Base-by-base conservation (phyloP, 2,888 invertebrate genomes). In the Campoplex nolae region DNA sequence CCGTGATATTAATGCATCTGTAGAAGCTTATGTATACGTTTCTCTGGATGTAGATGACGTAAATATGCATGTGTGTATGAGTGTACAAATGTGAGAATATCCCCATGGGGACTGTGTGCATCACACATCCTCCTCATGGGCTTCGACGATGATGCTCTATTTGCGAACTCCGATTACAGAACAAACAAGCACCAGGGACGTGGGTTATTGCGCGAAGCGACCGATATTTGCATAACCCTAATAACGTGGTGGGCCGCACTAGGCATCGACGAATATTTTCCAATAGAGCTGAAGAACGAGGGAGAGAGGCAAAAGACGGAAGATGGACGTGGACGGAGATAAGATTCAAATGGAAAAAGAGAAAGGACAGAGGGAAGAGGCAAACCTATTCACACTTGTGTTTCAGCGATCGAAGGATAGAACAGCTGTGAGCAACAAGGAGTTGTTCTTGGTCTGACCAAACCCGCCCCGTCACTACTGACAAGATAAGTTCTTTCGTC, bases 81-180 rank as follows among this genome's bases (percentile, higher is more conserved):
- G 38, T 74, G 48, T 62, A 79, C 73, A n/a, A 54, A 70, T 78
- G 35, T 68, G 77, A 73, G 83, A 54, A 84, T 75, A 85, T 75
- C 48, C 70, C 45, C 83, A 76, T 23, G 54, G 65, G 42, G 77
- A 45, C 67, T 16, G 18, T 65, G 56, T 38, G 68, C 62, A 79
- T 74, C 62, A 67, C 79, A 54, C 67, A 82, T 80, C 78, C 79
- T 74, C 56, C 75, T 75, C 77, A 18, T 56, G 67, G 87, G 86
- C 88, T 89, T 84, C 88, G 80, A 88, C 88, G 85, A 90, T 90
- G 90, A 90, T 84, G 88, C 86, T 86, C 85, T 92, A 90, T 92
- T 91, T 91, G 92, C 89, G 84, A 88, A 91, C 88, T 91, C 89
- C 89, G 90, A 91, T 92, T 91, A 90, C 91, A 91, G 89, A 90